A percentile compares a stretch with the other conserved stretches of the same genome.
Evolutionary conservation across 2,888 invertebrate species (phyloP).

Genomic region (Xiphydria camelus): DNA sequence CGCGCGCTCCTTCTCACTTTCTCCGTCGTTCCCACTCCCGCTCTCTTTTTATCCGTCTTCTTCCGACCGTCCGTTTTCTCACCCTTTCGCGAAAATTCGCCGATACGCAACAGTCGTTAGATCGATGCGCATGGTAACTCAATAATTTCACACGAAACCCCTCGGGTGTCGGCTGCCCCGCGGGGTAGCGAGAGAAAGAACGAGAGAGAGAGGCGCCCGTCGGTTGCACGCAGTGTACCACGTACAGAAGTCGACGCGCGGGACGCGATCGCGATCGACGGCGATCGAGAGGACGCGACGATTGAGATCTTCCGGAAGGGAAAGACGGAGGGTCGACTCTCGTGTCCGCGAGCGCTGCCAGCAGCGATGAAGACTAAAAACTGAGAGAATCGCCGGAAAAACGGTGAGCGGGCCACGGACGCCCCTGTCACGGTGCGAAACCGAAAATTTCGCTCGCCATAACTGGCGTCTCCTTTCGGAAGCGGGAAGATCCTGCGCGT

Average conservation of each 20-base stretch:
- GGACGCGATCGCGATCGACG: too few species aligned
- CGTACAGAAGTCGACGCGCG: too few species aligned
- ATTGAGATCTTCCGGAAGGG: too few species aligned
- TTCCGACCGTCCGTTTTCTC: not conserved
- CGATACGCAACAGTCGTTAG: not conserved
- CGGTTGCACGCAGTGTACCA: too few species aligned
- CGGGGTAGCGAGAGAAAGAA: too few species aligned
- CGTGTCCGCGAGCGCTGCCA: conserved; percentile 47
- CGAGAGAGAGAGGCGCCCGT: too few species aligned
- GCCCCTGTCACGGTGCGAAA: conserved; percentile 36
- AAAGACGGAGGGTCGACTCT: conserved; percentile 26
- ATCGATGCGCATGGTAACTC: not conserved
- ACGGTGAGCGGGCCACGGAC: conserved; percentile 27
- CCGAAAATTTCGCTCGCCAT: conserved; percentile 33
- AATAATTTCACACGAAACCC: too few species aligned
- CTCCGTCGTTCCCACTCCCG: too few species aligned
- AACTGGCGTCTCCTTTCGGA: conserved; percentile 40
- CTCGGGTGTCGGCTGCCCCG: too few species aligned
- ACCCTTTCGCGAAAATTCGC: not conserved
- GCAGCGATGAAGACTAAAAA: conserved; percentile 49
- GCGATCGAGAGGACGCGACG: too few species aligned
- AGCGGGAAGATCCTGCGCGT: conserved; percentile 16
- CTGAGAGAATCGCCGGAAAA: conserved; percentile 28
- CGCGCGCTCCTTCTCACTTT: too few species aligned
- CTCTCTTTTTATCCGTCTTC: conserved; percentile 7